Conservation (phyloP, 2,113 vertebrate genomes). For the Capricornis sumatraensis region DNA sequence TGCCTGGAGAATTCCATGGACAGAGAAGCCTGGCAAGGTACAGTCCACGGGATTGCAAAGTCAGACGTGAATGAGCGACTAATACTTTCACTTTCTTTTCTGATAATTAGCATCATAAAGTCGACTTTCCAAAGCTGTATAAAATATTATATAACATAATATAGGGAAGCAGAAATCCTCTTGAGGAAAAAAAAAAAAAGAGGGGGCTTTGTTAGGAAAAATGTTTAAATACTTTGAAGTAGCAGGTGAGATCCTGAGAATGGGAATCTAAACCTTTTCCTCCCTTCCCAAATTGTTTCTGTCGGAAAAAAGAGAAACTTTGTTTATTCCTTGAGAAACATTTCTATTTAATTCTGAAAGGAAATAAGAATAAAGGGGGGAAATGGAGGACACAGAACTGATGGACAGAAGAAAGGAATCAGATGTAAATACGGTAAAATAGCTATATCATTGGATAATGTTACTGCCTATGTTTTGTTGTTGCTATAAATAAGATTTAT, state of each 20-base stretch:
- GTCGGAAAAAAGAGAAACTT: background rate
- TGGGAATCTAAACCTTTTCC: background rate
- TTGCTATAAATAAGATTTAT: background rate
- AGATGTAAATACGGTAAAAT: background rate
- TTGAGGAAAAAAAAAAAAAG: background rate
- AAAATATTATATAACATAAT: background rate
- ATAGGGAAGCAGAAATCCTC: background rate
- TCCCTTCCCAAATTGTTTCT: background rate
- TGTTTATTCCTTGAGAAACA: background rate
- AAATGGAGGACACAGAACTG: background rate
- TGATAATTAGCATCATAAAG: constrained; percentile 26
- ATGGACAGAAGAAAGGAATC: background rate
- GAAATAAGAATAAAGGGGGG: background rate
- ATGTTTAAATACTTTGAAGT: background rate
- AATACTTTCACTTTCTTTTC: background rate
- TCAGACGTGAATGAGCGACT: background rate
- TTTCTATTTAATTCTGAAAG: background rate
- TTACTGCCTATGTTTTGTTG: background rate
- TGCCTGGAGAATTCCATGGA: background rate
- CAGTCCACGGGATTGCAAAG: background rate
- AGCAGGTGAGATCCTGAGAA: background rate
- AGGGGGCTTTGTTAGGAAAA: background rate
- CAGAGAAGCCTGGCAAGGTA: background rate
- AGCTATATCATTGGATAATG: background rate
- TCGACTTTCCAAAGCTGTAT: background rate